Conservation (phyloP, 2,113 vertebrate species). For the Accipiter virgatus region DNA sequence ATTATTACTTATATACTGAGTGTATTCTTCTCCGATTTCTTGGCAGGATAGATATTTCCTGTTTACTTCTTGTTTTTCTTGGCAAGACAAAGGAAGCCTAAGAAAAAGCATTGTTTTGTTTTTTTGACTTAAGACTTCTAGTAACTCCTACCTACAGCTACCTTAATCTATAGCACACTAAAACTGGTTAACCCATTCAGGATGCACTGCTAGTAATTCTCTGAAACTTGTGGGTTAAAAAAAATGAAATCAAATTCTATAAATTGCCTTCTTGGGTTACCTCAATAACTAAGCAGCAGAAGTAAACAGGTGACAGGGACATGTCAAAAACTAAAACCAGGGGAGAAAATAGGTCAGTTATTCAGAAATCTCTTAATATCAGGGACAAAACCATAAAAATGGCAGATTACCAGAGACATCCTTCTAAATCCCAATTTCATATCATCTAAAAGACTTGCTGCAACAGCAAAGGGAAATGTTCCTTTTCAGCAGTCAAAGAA, state of each 20-base stretch:
- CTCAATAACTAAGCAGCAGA: not conserved
- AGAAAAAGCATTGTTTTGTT: not conserved
- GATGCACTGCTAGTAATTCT: not conserved
- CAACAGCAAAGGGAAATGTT: not conserved
- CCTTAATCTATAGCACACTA: not conserved
- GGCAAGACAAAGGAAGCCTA: not conserved
- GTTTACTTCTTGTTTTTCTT: not conserved
- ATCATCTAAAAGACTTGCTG: not conserved
- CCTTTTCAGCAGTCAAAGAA: not conserved
- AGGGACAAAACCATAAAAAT: not conserved
- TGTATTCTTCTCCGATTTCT: not conserved
- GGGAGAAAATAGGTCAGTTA: not conserved
- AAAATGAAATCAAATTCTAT: not conserved
- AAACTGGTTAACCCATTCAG: not conserved
- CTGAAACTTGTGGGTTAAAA: not conserved
- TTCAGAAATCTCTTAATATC: not conserved
- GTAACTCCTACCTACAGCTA: not conserved
- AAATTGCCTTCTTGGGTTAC: not conserved
- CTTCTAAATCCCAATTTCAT: not conserved
- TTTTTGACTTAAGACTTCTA: not conserved
- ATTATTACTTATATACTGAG: not conserved
- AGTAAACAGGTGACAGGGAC: not conserved
- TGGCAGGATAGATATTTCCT: not conserved
- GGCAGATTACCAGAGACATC: not conserved
- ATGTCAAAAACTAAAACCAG: not conserved